A percentile compares a stretch with the other conserved stretches of the same genome.
Evolutionary conservation across 2,113 vertebrate species (phyloP).

Genomic region (Nibea coibor): DNA sequence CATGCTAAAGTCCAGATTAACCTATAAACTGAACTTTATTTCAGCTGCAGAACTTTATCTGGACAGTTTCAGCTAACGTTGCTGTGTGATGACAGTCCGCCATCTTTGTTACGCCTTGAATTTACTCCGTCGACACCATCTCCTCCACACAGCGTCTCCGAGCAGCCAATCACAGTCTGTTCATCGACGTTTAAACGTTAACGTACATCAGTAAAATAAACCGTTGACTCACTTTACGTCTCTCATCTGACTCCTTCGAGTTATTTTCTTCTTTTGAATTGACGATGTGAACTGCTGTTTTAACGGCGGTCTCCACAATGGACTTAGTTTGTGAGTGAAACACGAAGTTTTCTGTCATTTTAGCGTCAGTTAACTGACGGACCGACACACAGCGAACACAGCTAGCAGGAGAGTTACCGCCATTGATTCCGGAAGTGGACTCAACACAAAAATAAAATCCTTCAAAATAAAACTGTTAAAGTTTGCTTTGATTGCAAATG

Average conservation of each 20-base stretch:
- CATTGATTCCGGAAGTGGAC: slow-evolving; percentile 37
- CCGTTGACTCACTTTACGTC: slow-evolving; percentile 29
- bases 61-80: too few species aligned
- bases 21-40: background rate
- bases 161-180: background rate
- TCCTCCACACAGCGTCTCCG: background rate
- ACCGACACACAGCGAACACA: background rate
- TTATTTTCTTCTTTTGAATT: background rate
- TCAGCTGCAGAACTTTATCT: background rate
- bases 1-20: fast-evolving
- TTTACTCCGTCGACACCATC: slow-evolving; percentile 13
- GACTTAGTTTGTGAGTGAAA: slow-evolving; percentile 62
- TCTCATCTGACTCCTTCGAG: fast-evolving
- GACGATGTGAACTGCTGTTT: background rate
- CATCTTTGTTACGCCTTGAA: slow-evolving; percentile 33
- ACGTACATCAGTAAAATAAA: background rate
- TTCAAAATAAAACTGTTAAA: slow-evolving; percentile 68
- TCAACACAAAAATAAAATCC: fast-evolving
- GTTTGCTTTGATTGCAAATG: background rate
- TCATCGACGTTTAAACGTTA: background rate
- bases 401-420: fast-evolving
- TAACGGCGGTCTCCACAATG: slow-evolving; percentile 62
- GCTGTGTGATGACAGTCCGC: background rate
- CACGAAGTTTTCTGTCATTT: slow-evolving; percentile 47
- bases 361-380: background rate